A percentile compares a stretch with the other conserved stretches of the same genome.
phyloP scores from a whole-genome alignment of 2,113 vertebrate species.

The Pituophis catenifer region DNA sequence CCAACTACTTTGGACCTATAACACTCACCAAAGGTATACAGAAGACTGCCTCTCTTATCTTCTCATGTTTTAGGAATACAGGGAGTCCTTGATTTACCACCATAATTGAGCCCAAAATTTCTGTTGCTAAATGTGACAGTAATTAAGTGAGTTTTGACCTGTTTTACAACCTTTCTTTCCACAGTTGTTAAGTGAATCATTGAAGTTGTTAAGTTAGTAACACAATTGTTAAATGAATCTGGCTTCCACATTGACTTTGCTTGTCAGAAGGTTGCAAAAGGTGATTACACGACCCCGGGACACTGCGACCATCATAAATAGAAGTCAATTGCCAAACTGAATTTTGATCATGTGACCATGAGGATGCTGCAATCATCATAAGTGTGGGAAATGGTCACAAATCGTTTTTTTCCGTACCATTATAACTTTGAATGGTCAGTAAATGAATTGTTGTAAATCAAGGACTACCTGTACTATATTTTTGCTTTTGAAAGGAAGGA shows the following conservation, averaged over 20 bases:
- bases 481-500: not conserved
- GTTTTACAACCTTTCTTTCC: not conserved
- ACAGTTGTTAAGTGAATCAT: not conserved
- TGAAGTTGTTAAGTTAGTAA: not conserved
- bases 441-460: not conserved
- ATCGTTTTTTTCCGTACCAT: not conserved
- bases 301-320: not conserved
- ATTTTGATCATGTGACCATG: not conserved
- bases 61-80: not conserved
- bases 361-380: not conserved
- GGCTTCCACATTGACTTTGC: not conserved
- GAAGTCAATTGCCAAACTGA: not conserved
- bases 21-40: conserved; percentile 88
- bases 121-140: not conserved
- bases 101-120: not conserved
- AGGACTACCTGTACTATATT: not conserved
- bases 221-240: not conserved
- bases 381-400: not conserved
- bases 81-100: not conserved
- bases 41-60: not conserved
- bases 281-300: not conserved
- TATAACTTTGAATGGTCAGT: not conserved
- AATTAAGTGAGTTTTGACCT: not conserved
- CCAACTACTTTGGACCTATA: conserved; percentile 94
- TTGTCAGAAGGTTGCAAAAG: not conserved